Evolutionary conservation across 1,140 invertebrate genomes (phyloP).

Genomic region (Hycleus cichorii): DNA sequence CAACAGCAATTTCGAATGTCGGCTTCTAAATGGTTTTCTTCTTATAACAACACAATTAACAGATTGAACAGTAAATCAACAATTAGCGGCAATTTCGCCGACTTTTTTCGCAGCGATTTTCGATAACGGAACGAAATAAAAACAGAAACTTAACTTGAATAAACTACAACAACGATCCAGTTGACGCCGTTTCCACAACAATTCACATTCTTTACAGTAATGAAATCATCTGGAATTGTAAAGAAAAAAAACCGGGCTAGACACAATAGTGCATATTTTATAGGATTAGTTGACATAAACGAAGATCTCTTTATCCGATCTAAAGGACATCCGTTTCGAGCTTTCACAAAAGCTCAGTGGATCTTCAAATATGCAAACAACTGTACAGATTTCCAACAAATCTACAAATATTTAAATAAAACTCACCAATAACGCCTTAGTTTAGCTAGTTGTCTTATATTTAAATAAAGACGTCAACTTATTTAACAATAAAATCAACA

Average conservation of each 20-base stretch:
- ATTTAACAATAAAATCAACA: background rate
- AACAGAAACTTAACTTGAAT: slow-evolving; percentile 4
- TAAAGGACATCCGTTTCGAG: background rate
- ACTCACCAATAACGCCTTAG: background rate
- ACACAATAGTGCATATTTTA: too few species aligned
- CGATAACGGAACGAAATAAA: slow-evolving; percentile 1
- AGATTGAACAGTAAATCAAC: too few species aligned
- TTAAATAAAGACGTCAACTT: background rate
- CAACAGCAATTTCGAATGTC: too few species aligned
- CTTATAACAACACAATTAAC: too few species aligned
- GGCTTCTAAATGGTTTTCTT: too few species aligned
- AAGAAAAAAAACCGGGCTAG: too few species aligned
- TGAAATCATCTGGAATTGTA: too few species aligned
- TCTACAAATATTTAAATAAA: background rate
- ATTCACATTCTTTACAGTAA: too few species aligned
- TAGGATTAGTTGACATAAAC: background rate
- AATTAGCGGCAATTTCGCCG: too few species aligned
- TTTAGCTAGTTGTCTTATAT: background rate
- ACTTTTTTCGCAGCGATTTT: too few species aligned
- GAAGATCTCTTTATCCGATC: slow-evolving; percentile 6
- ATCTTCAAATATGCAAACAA: slow-evolving; percentile 5
- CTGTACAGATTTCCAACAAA: background rate
- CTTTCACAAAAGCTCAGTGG: background rate
- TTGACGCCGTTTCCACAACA: too few species aligned
- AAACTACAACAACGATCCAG: too few species aligned